Conservation (phyloP, 2,888 invertebrate genomes). For the Scelioninae gen. 1 region DNA sequence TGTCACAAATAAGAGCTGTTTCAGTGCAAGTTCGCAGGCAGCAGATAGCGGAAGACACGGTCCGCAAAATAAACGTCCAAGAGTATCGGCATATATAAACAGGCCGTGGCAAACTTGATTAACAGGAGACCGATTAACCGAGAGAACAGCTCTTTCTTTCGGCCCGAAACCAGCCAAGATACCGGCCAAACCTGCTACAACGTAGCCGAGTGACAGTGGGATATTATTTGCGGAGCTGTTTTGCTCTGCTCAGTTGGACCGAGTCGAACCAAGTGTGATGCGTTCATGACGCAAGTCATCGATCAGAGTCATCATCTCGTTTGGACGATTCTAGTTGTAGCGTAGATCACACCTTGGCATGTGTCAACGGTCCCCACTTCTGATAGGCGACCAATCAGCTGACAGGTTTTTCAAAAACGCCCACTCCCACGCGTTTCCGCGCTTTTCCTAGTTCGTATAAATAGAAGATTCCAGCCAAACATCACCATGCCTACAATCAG, state of each 20-base stretch:
- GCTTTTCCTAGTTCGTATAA: constrained; percentile 65
- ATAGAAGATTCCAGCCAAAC: constrained; percentile 31
- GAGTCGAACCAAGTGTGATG: too few species aligned
- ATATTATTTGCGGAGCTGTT: too few species aligned
- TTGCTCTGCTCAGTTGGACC: too few species aligned
- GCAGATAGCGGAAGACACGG: constrained; percentile 67
- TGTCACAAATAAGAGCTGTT: constrained; percentile 52
- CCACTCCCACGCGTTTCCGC: constrained; percentile 30
- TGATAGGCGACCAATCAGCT: constrained; percentile 35
- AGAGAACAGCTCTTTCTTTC: constrained; percentile 51
- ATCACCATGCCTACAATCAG: constrained; percentile 76
- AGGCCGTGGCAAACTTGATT: constrained; percentile 64
- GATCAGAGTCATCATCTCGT: neutral
- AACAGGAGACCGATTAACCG: constrained; percentile 56
- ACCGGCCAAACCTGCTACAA: constrained; percentile 47
- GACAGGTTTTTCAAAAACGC: constrained; percentile 33
- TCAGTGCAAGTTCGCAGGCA: constrained; percentile 55
- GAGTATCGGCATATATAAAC: constrained; percentile 56
- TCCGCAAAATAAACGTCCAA: constrained; percentile 61
- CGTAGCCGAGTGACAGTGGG: constrained; percentile 25
- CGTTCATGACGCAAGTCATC: constrained; percentile 39
- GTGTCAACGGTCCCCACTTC: constrained; percentile 52
- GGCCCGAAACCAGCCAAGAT: constrained; percentile 24
- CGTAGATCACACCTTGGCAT: constrained; percentile 56
- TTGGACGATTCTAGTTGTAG: constrained; percentile 3